phyloP scores from a whole-genome alignment of 1,140 invertebrate species.

The Dreissena rostriformis region DNA sequence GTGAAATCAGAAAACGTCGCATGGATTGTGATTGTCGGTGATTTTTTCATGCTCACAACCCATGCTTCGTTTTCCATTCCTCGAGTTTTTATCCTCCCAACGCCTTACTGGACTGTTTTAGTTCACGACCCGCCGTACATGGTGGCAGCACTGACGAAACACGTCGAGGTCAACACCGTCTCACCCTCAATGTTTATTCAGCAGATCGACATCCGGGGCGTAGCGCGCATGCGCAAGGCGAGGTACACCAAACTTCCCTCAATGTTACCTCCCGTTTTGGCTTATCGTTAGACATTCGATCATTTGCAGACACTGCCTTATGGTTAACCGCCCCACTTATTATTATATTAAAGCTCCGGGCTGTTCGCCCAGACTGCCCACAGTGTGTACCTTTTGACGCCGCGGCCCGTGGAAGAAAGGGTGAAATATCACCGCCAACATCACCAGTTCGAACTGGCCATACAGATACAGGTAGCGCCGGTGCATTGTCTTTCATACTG shows the following conservation, averaged over 20 bases:
- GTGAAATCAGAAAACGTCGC: no score
- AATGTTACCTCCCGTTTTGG: neutral
- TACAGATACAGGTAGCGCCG: constrained; percentile 21
- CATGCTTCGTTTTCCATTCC: no score
- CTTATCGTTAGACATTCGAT: neutral
- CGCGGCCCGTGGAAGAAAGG: constrained; percentile 10
- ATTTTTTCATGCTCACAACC: no score
- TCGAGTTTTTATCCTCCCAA: no score
- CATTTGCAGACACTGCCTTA: neutral
- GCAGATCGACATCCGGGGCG: constrained; percentile 26
- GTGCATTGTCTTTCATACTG: neutral
- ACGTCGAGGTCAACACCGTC: constrained; percentile 28
- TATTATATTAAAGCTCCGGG: constrained; percentile 5
- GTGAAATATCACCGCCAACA: constrained; percentile 21
- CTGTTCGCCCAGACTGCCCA: constrained; percentile 19
- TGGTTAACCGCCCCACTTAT: neutral
- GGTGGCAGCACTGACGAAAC: constrained; percentile 21
- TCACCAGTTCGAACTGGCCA: constrained; percentile 26
- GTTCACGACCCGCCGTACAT: constrained; percentile 36
- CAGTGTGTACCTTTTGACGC: constrained; percentile 29
- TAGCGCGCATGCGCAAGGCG: constrained; percentile 9
- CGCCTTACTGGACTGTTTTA: neutral
- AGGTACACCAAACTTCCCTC: no score
- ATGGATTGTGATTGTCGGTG: no score
- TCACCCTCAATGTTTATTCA: constrained; percentile 25